Base-by-base conservation (phyloP, 2,888 invertebrate species). In the Opisthograptis luteolata region DNA sequence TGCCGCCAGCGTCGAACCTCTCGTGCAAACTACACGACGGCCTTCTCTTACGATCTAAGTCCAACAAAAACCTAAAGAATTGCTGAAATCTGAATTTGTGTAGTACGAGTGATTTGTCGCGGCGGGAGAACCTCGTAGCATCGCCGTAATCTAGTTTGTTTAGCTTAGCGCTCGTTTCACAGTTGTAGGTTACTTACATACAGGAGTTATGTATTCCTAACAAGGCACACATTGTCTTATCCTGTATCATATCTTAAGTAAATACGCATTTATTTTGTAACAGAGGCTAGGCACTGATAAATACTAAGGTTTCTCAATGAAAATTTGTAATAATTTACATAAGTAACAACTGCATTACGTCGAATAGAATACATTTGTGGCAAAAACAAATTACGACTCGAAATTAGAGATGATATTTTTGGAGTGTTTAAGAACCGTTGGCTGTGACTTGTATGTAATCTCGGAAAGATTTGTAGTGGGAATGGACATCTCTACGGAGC, bases 361-460 rank as follows among this genome's bases (percentile, higher is more conserved):
- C 15, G 14, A 41, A n/a, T n/a, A n/a, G n/a, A 20, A 32, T 20
- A 30, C 20, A 12, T 35, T 39, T 8, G 34, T 39, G 37, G 35
- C 40, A 14, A 22, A 15, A 10, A 9, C 4, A 25, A 28, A 19
- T 10, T 19, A 27, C 12, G 15, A 44, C 12, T 57, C 48, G 27
- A 53, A 55, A 42, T 54, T 41, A 41, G 40, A 45, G 41, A 37
- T 9, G 40, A 60, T 76, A 76, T 79, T 79, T 83, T 79, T 76
- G 70, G 78, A 81, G 68, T 61, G 77, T 78, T 75, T 79, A 66
- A 64, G 68, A 68, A 61, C 68, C 63, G 73, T 78, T 78, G 85
- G 84, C 87, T 87, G 87, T 87, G 87, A 87, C 76, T 78, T 67
- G 73, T 58, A 70, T 66, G 73, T 79, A 72, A 71, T 74, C 64